These are phyloP conservation scores for Catharus minimus DNA, from an alignment of 2,113 vertebrate genomes.

Conservation along the genomic window DNA sequence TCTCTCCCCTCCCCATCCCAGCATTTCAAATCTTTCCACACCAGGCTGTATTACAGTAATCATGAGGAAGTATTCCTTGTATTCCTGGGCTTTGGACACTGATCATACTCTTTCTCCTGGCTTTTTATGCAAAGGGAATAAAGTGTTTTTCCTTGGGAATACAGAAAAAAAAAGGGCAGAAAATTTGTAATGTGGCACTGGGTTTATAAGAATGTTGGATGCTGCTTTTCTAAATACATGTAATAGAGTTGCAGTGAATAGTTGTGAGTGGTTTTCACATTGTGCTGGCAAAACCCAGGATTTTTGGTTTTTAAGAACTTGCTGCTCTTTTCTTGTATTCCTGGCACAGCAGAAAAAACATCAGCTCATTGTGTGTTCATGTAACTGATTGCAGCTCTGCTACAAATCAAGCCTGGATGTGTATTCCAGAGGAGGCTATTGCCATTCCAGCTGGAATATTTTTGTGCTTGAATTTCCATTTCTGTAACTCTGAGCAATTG, in stretches of 20 bases:
- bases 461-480: neutral
- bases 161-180: neutral
- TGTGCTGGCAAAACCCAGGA: neutral
- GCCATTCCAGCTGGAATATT: neutral
- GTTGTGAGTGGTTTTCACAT: neutral
- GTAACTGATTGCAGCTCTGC: neutral
- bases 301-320: neutral
- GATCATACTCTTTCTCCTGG: neutral
- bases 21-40: neutral
- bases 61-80: neutral
- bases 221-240: neutral
- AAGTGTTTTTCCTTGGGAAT: neutral
- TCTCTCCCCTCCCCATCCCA: fast-evolving
- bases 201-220: neutral
- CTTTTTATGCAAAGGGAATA: neutral
- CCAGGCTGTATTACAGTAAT: neutral
- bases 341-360: neutral
- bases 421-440: neutral
- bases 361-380: neutral
- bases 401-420: neutral
- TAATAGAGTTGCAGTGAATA: neutral
- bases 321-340: neutral
- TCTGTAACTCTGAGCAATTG: neutral
- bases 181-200: neutral
- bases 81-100: neutral